These are phyloP conservation scores for Naja naja DNA, from an alignment of 2,113 vertebrate genomes.

Conservation along the genomic window DNA sequence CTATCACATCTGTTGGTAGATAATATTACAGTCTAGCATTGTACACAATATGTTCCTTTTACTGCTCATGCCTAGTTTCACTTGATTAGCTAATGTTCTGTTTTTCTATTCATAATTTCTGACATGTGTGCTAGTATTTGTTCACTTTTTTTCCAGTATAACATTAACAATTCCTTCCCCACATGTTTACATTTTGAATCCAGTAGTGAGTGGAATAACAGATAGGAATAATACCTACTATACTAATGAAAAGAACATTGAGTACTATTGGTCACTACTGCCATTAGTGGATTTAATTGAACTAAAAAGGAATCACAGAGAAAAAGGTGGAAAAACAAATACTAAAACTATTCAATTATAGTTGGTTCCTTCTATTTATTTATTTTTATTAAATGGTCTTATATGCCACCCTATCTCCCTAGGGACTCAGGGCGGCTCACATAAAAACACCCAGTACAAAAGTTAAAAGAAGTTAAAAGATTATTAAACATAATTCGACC, in stretches of 20 bases:
- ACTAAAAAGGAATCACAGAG: not conserved
- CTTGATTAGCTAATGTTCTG: not conserved
- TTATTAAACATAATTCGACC: no score
- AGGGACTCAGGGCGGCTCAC: no score
- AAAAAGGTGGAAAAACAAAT: not conserved
- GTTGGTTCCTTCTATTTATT: not conserved
- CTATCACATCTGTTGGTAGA: not conserved
- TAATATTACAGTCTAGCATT: not conserved
- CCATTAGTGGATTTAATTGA: not conserved
- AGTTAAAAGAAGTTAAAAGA: no score
- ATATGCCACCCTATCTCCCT: no score
- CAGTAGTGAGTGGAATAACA: not conserved
- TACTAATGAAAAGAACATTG: not conserved
- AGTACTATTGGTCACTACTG: not conserved
- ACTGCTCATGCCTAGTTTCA: not conserved
- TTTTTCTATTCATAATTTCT: not conserved
- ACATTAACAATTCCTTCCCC: not conserved
- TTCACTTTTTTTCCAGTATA: not conserved
- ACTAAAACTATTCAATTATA: not conserved
- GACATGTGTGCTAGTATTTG: not conserved
- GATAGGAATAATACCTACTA: not conserved
- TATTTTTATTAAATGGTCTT: no score
- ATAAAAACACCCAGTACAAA: no score
- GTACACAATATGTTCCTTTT: not conserved
- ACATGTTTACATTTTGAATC: not conserved